These are phyloP conservation scores for Coenobita brevimanus DNA, from an alignment of 1,140 invertebrate genomes.

Conservation along the genomic window DNA sequence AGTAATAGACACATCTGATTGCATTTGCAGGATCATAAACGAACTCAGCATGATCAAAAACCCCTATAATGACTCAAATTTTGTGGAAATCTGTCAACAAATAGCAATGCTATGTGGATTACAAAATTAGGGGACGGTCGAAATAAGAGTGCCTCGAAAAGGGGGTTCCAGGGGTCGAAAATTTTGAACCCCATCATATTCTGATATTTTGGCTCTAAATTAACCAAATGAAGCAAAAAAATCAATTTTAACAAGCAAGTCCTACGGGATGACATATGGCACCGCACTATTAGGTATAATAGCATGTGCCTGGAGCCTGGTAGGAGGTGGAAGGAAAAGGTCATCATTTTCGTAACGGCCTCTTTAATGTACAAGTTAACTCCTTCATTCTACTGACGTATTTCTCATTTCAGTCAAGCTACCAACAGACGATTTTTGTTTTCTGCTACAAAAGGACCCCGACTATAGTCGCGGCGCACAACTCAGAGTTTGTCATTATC, in stretches of 20 bases:
- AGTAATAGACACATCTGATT: not conserved
- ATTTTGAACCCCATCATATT: not conserved
- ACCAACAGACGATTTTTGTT: too few relatives aligned
- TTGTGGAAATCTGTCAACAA: not conserved
- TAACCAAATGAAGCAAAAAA: not conserved
- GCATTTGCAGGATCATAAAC: not conserved
- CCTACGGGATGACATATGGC: not conserved
- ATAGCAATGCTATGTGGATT: not conserved
- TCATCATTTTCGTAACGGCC: too few relatives aligned
- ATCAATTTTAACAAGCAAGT: not conserved
- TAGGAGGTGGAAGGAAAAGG: too few relatives aligned
- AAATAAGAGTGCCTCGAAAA: not conserved
- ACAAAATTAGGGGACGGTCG: not conserved
- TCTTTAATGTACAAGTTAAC: too few relatives aligned
- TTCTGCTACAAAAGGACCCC: too few relatives aligned
- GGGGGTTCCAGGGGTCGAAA: not conserved
- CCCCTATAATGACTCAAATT: not conserved
- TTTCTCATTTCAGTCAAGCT: too few relatives aligned
- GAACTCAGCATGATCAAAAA: not conserved
- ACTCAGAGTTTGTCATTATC: too few relatives aligned
- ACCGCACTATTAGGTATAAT: not conserved
- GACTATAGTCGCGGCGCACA: too few relatives aligned
- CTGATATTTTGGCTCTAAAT: not conserved
- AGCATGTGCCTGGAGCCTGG: too few relatives aligned
- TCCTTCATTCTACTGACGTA: too few relatives aligned